Evolutionary conservation across 2,888 invertebrate species (phyloP), one percentile per base, ranked within the genome.

Genomic region (Lordiphosa andalusiaca): DNA sequence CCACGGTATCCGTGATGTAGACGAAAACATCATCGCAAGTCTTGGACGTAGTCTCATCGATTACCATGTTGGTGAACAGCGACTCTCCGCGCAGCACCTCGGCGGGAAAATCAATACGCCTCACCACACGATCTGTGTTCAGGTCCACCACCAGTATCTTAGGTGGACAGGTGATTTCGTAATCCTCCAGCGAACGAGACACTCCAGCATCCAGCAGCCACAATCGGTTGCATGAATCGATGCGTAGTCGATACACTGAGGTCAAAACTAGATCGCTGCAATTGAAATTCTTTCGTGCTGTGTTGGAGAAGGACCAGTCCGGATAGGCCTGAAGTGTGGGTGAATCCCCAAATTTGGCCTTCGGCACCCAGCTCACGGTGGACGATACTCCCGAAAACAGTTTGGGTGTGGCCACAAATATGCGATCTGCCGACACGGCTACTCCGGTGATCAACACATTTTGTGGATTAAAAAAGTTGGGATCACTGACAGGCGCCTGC

Each of bases 1-100:
- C 94, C 25, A 95, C 94, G 1, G 95, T 95, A 86, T 96, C 96
- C 23, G 93, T 92, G 74, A 96, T 94, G 88, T 96, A 96, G 0
- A 93, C 92, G 83, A 94, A 94, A 10, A 94, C 93, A 73, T 94
- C 92, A 84, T 96, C 95, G 78, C 96, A 96, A 35, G 91, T 91
- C 16, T 92, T 91, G 0, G 93, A 91, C 7, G 92, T 90, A 0
- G 92, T 92, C 83, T 95, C 95, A 78, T 96, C 96, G 61, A 96
- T 91, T 12, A 95, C 91, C 60, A 96, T 85, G 90, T 96, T 96
- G 13, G 96, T 95, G 59, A 95, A 91, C 16, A 96, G 90, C 0
- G 94, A 93, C 73, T 93, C 93, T 0, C 94, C 94, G n/a, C 95
- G 91, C 44, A 95, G 87, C 19, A 94, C 92, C 86, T 94, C 93